These are phyloP conservation scores for Corynorhinus townsendii DNA, from an alignment of 2,113 vertebrate genomes.

Conservation along the genomic window DNA sequence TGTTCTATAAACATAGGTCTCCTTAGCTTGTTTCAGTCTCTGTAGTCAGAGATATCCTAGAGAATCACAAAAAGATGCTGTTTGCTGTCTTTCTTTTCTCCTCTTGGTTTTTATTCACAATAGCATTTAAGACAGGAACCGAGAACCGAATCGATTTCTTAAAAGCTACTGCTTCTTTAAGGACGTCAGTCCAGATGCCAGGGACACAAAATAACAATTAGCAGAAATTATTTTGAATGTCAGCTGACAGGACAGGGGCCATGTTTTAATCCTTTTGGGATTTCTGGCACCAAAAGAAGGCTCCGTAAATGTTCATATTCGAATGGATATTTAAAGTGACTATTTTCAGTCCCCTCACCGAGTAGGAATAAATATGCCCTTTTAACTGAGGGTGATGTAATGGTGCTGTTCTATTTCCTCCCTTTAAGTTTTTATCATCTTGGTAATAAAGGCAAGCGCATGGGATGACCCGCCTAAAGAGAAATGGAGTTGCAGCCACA, in stretches of 20 bases:
- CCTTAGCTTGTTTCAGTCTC: neutral
- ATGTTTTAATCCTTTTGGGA: neutral
- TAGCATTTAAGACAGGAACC: neutral
- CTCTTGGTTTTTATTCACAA: neutral
- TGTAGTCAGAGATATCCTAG: neutral
- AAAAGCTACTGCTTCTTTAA: neutral
- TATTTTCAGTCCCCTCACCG: neutral
- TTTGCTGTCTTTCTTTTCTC: neutral
- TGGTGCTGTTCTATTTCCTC: neutral
- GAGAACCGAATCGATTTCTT: neutral
- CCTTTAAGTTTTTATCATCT: neutral
- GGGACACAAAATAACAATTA: neutral
- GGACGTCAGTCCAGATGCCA: neutral
- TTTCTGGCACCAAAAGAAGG: neutral
- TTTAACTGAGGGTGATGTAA: neutral
- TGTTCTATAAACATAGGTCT: neutral
- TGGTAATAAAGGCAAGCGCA: neutral
- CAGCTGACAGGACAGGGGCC: neutral
- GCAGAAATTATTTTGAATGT: neutral
- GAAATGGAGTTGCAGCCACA: neutral
- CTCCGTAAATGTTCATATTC: neutral
- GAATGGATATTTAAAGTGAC: neutral
- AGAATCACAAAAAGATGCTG: neutral
- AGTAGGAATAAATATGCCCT: neutral
- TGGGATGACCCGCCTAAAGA: neutral